Evolutionary conservation across 2,113 vertebrate species (phyloP).

Genomic region (Ailurus styani): DNA sequence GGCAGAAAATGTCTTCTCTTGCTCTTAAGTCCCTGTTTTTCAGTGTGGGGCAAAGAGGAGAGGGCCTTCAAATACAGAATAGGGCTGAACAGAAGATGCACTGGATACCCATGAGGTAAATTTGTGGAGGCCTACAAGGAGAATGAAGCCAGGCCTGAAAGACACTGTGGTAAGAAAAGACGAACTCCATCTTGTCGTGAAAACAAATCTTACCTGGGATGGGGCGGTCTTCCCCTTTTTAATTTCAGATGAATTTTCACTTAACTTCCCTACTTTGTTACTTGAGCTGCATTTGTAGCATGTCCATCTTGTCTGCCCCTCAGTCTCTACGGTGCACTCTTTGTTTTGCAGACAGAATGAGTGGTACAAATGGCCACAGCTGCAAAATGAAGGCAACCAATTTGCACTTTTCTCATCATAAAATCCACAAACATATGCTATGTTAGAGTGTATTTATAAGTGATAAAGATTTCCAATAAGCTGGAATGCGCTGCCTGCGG

Average conservation of each 20-base stretch:
- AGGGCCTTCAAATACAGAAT: background rate
- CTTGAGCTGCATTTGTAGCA: conserved; percentile 94
- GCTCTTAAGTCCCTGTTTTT: background rate
- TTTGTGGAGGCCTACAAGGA: background rate
- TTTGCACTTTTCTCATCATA: background rate
- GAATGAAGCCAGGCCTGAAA: background rate
- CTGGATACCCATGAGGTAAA: background rate
- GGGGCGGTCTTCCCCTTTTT: conserved; percentile 82
- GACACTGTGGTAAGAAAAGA: background rate
- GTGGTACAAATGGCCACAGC: conserved; percentile 97
- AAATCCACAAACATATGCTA: background rate
- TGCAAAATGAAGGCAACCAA: conserved; percentile 72
- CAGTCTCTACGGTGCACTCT: conserved; percentile 79
- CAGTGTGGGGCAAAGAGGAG: background rate
- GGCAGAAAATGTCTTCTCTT: background rate
- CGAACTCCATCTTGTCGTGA: background rate
- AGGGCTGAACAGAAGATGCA: background rate
- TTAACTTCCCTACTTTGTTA: conserved; percentile 84
- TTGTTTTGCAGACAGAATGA: conserved; percentile 93
- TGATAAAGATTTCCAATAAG: background rate
- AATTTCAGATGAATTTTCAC: conserved; percentile 74
- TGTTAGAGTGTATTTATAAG: background rate
- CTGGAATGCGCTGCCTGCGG: background rate
- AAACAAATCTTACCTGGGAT: conserved; percentile 85
- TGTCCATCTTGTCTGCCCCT: conserved; percentile 87